phyloP scores from a whole-genome alignment of 2,113 vertebrate species.

The Platysteira castanea region DNA sequence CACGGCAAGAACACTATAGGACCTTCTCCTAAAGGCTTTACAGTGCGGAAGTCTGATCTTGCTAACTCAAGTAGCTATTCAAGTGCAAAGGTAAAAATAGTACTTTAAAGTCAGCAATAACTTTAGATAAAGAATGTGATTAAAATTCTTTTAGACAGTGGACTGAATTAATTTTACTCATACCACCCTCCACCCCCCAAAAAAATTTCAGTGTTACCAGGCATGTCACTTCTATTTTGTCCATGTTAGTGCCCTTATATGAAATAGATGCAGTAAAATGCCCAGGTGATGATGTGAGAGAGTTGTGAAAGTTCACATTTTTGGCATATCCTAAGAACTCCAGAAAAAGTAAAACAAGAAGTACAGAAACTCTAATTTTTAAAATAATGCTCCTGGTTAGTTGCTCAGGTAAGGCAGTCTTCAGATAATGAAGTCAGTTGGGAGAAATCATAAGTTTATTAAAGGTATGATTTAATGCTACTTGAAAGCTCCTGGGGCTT shows the following conservation, averaged over 20 bases:
- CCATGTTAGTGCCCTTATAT: background rate
- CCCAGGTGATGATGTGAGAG: background rate
- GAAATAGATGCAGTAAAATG: background rate
- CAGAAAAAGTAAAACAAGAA: background rate
- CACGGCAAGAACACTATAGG: background rate
- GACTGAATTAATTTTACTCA: background rate
- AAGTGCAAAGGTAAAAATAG: background rate
- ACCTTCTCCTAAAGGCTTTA: background rate
- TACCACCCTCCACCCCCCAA: accelerated
- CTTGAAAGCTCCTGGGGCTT: background rate
- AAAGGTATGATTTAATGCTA: background rate
- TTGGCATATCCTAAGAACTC: background rate
- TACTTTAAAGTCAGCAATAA: background rate
- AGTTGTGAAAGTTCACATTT: background rate
- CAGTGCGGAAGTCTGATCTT: background rate
- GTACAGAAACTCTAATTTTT: background rate
- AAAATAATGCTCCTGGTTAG: background rate
- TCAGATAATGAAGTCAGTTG: constrained; percentile 7
- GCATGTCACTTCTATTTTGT: background rate
- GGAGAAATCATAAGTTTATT: constrained; percentile 21
- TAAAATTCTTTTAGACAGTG: background rate
- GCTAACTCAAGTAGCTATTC: background rate
- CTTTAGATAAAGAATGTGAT: background rate
- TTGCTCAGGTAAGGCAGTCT: background rate
- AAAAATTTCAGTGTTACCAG: background rate